Evolutionary conservation across 2,797 vertebrate genomes (phyloP), one percentile per base, ranked within the genome.

Genomic region (Prionace glauca): DNA sequence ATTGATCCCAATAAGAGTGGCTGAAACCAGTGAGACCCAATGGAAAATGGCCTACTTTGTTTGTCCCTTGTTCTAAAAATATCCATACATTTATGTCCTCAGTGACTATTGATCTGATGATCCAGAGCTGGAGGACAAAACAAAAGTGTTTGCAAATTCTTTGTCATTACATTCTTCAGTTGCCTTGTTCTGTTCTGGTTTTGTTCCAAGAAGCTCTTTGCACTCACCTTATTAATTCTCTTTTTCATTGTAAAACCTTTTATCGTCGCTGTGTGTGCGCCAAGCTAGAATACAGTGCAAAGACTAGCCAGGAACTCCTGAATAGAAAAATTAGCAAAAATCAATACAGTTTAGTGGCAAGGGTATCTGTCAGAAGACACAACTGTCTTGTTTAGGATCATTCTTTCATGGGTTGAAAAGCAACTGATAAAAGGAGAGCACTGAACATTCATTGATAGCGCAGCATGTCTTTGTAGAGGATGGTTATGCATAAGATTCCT

Each of bases 141-240:
- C 29, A 74, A 32, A 74, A 32, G 29, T 32, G 8, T 1, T 74
- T 32, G 26, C 1, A 0, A 60, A 88, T 60, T 88, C 86, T 11
- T 88, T 88, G 86, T 16, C 29, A 26, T 26, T 60, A 32, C 14
- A 88, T 32, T 88, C 50, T 12, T 88, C 50, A 88, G 86, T 60
- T 88, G 56, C 29, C 86, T 50, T 50, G 84, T 56, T 45, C 45
- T 56, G 86, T 32, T 56, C 50, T 60, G 50, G 50, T 88, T 56
- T 60, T 60, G 86, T 88, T 88, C 86, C 86, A 60, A 56, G 56
- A 88, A 60, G 1, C 14, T 29, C 4, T 60, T 56, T 60, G 7
- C 50, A 88, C 60, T 88, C 24, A 60, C 84, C 50, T 60, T 29
- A 88, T 88, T 92, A 67, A 67, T 92, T 92, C n/a, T 67, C 90